These are phyloP conservation scores for Acromyrmex heyeri DNA, from an alignment of 1,140 invertebrate species.

Conservation along the genomic window DNA sequence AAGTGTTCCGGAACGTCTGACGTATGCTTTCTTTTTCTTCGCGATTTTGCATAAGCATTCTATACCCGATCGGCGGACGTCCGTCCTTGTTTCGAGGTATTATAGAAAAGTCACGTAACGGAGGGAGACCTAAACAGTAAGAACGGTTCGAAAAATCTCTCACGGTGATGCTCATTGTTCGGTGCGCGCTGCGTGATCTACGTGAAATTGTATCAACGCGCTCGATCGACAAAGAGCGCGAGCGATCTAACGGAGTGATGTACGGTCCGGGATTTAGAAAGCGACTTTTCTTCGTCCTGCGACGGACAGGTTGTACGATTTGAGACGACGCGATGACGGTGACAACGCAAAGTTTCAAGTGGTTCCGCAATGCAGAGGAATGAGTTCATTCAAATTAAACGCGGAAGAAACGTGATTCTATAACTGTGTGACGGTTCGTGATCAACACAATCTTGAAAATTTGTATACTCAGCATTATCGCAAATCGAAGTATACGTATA, in stretches of 20 bases:
- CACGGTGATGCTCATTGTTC: conserved; percentile 75
- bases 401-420: neutral
- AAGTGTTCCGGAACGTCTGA: neutral
- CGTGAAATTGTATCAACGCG: conserved; percentile 71
- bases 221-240: conserved; percentile 66
- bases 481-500: neutral
- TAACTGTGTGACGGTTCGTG: neutral
- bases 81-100: conserved; percentile 66
- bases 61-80: conserved; percentile 1
- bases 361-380: neutral
- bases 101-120: conserved; percentile 68
- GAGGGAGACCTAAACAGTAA: conserved; percentile 70
- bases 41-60: neutral
- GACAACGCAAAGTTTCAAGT: neutral
- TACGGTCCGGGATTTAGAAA: conserved; percentile 64
- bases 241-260: conserved; percentile 23
- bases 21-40: neutral
- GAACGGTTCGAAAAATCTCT: conserved; percentile 70
- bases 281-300: conserved; percentile 47
- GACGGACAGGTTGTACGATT: conserved; percentile 21
- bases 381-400: conserved; percentile 15
- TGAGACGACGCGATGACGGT: neutral
- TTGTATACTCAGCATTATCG: neutral
- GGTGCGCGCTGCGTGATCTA: conserved; percentile 66
- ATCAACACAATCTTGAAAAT: conserved; percentile 24